Base-by-base conservation (phyloP, 2,888 invertebrate species). In the Cinara cedri region DNA sequence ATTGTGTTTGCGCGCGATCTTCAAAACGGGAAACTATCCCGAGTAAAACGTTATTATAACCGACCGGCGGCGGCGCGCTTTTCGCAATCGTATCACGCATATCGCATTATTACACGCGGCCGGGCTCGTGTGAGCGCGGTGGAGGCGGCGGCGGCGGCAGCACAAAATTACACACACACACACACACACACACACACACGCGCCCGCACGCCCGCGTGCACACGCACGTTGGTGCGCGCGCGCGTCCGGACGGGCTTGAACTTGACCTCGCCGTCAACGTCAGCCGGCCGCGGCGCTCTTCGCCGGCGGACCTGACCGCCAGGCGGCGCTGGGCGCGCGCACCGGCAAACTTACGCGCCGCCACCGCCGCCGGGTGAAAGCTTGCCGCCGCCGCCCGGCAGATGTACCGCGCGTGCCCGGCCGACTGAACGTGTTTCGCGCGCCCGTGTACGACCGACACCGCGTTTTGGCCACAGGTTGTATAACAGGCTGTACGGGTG, bases 251-350 rank as follows among this genome's bases (percentile, higher is more conserved):
- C 66, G 76, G 55, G 76, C 66, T 76, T 76, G 76, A 76, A 76
- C 76, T 76, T 76, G 76, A 76, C 76, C 75, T 76, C 76, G 76
- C 9, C 65, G 62, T 75, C 65, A 51, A 9, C 74, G 70, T 71
- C 49, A 60, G 62, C 51, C 62, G 76, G 26, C 19, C 51, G 63
- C 51, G 57, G 10, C 65, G 65, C 60, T 60, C 24, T 46, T 19
- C 46, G 26, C 46, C 62, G 49, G 8, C 74, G 16, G 74, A n/a
- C 42, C 72, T 62, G 72, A 62, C 75, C 76, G 21, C 66, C 55
- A 76, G 76, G n/a, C 26, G 3, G 76, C 76, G 34, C 34, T 34
- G 34, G 34, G 34, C 34, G 34, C 34, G 34, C 34, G 76, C 76
- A 26, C 19, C 24, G 60, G 57, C 26, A 76, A 76, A 49, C 68